Conservation (phyloP, 2,797 vertebrate genomes). For the Salmo trutta region DNA sequence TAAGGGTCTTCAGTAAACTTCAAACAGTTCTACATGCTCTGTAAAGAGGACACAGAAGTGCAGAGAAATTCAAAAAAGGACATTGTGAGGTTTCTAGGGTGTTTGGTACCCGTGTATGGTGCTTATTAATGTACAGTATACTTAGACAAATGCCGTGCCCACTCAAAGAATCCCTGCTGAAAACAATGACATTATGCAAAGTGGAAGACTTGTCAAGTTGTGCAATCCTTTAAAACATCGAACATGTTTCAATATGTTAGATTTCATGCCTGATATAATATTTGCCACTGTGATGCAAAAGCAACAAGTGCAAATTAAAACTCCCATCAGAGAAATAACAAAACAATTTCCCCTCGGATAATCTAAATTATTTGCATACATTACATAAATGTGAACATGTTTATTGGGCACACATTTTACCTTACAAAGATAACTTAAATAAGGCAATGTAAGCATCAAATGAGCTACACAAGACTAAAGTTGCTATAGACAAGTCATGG, state of each 20-base stretch:
- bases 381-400: neutral
- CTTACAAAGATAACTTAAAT: neutral
- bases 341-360: neutral
- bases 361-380: constrained; percentile 8
- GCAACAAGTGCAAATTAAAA: constrained; percentile 26
- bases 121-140: neutral
- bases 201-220: neutral
- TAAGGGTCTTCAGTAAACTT: constrained; percentile 58
- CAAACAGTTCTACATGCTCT: constrained; percentile 39
- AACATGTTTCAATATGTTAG: constrained; percentile 8
- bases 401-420: neutral
- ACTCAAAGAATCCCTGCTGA: constrained; percentile 22
- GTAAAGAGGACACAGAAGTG: constrained; percentile 23
- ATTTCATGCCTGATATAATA: constrained; percentile 14
- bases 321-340: constrained; percentile 11
- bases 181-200: constrained; percentile 7
- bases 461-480: neutral
- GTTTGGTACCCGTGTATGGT: constrained; percentile 1
- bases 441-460: neutral
- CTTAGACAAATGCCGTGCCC: neutral
- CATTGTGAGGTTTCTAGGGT: neutral
- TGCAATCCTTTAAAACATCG: neutral
- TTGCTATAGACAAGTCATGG: neutral
- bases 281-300: neutral
- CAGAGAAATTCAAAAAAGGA: constrained; percentile 17